Evolutionary conservation across 2,888 invertebrate species (phyloP).

Genomic region (Erebia ligea): DNA sequence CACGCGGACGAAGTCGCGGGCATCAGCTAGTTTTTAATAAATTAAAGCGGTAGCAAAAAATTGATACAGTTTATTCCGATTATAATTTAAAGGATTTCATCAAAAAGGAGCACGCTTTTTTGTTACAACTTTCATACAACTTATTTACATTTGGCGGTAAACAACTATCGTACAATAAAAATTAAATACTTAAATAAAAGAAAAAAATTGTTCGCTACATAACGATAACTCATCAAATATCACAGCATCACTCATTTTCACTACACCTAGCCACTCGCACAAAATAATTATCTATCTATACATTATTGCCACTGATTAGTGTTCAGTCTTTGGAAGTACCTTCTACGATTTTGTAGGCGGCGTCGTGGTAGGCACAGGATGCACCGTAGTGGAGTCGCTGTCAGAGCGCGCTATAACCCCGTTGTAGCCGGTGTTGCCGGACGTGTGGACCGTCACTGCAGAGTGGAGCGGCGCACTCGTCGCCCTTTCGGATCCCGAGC

Average conservation of each 20-base stretch:
- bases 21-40: too few relatives aligned
- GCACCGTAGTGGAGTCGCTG: constrained; percentile 43
- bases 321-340: constrained; percentile 8
- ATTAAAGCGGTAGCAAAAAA: constrained; percentile 1
- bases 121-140: background rate
- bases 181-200: constrained; percentile 15
- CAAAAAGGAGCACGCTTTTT: constrained; percentile 2
- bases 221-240: constrained; percentile 54
- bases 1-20: too few relatives aligned
- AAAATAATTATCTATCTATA: constrained; percentile 27
- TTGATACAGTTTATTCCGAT: background rate
- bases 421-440: constrained; percentile 56
- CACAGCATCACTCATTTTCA: constrained; percentile 75
- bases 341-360: constrained; percentile 15
- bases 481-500: constrained; percentile 31
- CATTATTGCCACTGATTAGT: constrained; percentile 6
- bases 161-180: background rate
- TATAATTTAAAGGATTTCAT: background rate
- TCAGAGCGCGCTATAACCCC: constrained; percentile 69
- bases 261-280: constrained; percentile 42
- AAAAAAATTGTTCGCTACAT: background rate
- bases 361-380: constrained; percentile 37
- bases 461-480: constrained; percentile 52
- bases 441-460: constrained; percentile 54
- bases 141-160: constrained; percentile 14